phyloP scores from a whole-genome alignment of 2,797 vertebrate species.

The Pseudochirops corinnae region DNA sequence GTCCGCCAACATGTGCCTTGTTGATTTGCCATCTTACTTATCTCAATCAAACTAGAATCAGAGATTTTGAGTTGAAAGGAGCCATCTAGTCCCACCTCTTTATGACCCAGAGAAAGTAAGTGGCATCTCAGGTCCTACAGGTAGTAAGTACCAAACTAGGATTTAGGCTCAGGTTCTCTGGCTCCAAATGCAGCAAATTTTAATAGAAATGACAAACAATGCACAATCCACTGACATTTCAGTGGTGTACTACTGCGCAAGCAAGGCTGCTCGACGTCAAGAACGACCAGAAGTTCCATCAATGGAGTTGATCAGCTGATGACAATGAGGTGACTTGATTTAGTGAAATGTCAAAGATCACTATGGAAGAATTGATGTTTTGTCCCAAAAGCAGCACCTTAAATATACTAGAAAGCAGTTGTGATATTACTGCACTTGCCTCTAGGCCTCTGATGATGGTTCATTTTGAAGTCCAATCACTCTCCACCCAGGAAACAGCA shows the following conservation, averaged over 20 bases:
- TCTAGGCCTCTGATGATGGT: slow-evolving; percentile 60
- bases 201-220: neutral
- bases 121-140: neutral
- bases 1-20: neutral
- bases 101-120: neutral
- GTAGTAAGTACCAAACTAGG: neutral
- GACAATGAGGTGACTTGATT: slow-evolving; percentile 32
- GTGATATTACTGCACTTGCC: slow-evolving; percentile 59
- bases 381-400: slow-evolving; percentile 44
- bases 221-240: neutral
- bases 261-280: neutral
- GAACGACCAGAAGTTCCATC: neutral
- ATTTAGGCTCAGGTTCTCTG: neutral
- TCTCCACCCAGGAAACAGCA: slow-evolving; percentile 67
- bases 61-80: neutral
- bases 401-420: slow-evolving; percentile 18
- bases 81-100: neutral
- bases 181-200: neutral
- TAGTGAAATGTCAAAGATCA: slow-evolving; percentile 57
- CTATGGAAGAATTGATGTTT: slow-evolving; percentile 57
- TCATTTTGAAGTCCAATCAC: slow-evolving; percentile 77
- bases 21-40: neutral
- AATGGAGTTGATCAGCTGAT: neutral
- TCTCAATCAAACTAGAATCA: neutral
- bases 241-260: neutral